Conservation (phyloP, 2,888 invertebrate species). For the Autographa pulchrina region DNA sequence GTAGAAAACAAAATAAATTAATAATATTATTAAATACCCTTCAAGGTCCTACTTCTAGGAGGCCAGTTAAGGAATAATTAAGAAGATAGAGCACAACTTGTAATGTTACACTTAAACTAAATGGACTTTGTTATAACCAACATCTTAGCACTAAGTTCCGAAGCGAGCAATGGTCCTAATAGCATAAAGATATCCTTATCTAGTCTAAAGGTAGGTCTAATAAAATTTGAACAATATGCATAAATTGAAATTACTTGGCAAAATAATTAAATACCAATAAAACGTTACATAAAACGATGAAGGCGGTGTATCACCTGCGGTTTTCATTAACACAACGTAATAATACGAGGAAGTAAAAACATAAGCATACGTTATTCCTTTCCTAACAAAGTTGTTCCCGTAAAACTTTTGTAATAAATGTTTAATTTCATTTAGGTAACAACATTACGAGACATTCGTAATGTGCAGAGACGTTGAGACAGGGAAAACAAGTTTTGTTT, state of each 20-base stretch:
- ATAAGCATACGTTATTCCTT: conserved; percentile 55
- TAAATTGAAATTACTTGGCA: neutral
- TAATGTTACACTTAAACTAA: too few relatives aligned
- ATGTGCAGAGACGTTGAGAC: conserved; percentile 55
- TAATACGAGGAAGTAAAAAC: conserved; percentile 45
- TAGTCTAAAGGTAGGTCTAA: too few relatives aligned
- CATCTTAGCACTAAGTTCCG: too few relatives aligned
- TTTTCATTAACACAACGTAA: conserved; percentile 6
- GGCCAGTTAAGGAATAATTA: too few relatives aligned
- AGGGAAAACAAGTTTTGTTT: conserved; percentile 59
- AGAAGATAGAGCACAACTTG: too few relatives aligned
- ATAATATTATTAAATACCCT: too few relatives aligned
- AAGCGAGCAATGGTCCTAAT: too few relatives aligned
- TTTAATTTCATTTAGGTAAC: conserved; percentile 71
- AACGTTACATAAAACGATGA: neutral
- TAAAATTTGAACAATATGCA: neutral
- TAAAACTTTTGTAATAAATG: conserved; percentile 71
- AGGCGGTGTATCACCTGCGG: neutral
- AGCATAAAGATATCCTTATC: too few relatives aligned
- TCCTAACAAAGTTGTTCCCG: conserved; percentile 52
- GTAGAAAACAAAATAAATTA: too few relatives aligned
- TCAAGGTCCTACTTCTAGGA: too few relatives aligned
- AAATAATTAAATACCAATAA: neutral
- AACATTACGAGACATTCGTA: conserved; percentile 65
- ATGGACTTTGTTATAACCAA: too few relatives aligned